Evolutionary conservation across 2,797 vertebrate species (phyloP).

Genomic region (Pygocentrus nattereri): DNA sequence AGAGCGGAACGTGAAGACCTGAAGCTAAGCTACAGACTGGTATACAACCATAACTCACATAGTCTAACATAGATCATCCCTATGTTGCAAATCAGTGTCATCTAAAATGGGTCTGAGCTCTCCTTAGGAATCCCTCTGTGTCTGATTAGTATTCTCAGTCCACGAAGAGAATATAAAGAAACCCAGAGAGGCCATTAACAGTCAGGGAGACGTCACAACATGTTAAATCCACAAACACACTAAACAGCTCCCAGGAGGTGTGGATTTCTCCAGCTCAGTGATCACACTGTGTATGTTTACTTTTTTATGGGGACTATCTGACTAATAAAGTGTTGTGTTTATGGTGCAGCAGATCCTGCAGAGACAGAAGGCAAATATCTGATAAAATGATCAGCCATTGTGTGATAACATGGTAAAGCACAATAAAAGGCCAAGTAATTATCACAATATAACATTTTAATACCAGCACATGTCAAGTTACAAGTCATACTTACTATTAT

Average conservation of each 20-base stretch:
- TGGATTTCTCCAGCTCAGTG: not conserved
- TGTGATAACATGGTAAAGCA: no score
- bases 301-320: not conserved
- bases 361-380: not conserved
- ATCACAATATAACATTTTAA: no score
- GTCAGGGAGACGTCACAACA: constrained; percentile 27
- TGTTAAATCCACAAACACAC: constrained; percentile 12
- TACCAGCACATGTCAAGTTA: no score
- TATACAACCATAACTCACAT: not conserved
- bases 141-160: constrained; percentile 27
- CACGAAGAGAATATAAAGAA: not conserved
- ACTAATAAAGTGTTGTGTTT: not conserved
- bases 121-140: not conserved
- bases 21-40: not conserved
- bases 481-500: no score
- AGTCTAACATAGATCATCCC: not conserved
- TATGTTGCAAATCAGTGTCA: not conserved
- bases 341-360: not conserved
- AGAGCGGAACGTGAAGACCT: no score
- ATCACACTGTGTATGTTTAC: not conserved
- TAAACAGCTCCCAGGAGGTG: constrained; percentile 4
- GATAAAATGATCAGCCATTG: no score
- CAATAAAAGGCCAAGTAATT: no score
- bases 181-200: constrained; percentile 21
- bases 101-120: not conserved